Conservation (phyloP, 2,113 vertebrate genomes). For the Xiphias gladius region DNA sequence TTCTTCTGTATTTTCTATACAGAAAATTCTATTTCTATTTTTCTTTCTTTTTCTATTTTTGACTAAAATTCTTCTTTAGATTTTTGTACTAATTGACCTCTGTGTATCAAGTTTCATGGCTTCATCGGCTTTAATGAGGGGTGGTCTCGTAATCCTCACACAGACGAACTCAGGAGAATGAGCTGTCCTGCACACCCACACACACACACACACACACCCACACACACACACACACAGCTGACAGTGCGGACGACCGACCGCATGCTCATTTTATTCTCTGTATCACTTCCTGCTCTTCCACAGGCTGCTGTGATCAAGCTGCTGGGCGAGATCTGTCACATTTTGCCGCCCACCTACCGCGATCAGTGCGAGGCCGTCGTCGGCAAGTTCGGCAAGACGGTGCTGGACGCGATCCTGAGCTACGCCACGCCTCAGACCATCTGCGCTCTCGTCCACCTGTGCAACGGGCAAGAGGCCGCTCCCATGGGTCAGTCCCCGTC, state of each 20-base stretch:
- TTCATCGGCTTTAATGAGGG: neutral
- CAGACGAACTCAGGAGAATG: too few species aligned
- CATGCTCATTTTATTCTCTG: neutral
- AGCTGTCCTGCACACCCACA: neutral
- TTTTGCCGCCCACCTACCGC: slow-evolving; percentile 74
- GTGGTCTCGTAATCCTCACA: too few species aligned
- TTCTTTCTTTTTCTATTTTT: neutral
- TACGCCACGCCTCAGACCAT: slow-evolving; percentile 84
- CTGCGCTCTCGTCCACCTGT: slow-evolving; percentile 85
- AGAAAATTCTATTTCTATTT: too few species aligned
- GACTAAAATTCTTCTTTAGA: neutral
- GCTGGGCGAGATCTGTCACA: slow-evolving; percentile 81
- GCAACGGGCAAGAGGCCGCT: slow-evolving; percentile 49
- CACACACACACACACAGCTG: neutral
- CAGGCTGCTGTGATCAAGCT: slow-evolving; percentile 78
- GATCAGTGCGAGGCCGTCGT: slow-evolving; percentile 85
- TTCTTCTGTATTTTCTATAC: neutral
- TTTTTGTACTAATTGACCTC: neutral
- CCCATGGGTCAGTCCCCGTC: slow-evolving; percentile 65
- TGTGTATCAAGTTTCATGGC: too few species aligned
- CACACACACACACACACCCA: neutral
- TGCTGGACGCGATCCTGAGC: slow-evolving; percentile 83
- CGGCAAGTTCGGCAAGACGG: slow-evolving; percentile 72
- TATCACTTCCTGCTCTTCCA: neutral
- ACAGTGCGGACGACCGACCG: neutral